Conservation (phyloP, 2,888 invertebrate species). For the Sphaerophoria rueppellii region DNA sequence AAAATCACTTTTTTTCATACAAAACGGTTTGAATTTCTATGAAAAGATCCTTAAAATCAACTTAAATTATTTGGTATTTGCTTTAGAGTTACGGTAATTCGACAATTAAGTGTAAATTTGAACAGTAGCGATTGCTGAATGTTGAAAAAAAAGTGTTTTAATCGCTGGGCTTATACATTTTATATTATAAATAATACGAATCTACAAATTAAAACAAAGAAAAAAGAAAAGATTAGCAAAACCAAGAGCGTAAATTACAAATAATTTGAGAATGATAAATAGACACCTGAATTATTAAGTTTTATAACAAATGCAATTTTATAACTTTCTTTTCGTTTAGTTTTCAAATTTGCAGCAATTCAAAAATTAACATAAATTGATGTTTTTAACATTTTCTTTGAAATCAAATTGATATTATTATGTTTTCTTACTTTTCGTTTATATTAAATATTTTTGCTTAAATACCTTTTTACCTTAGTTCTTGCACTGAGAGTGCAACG, state of each 20-base stretch:
- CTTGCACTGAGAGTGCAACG: conserved; percentile 51
- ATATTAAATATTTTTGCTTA: conserved; percentile 16
- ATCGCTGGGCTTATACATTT: conserved; percentile 52
- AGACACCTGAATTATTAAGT: conserved; percentile 68
- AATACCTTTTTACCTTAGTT: conserved; percentile 66
- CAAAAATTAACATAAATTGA: conserved; percentile 15
- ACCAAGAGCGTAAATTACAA: conserved; percentile 26
- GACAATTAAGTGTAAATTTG: conserved; percentile 6
- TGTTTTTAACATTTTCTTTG: conserved; percentile 14
- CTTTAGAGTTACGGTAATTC: not conserved
- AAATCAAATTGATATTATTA: not conserved
- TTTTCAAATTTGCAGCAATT: conserved; percentile 38
- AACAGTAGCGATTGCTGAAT: conserved; percentile 13
- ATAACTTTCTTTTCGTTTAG: conserved; percentile 2
- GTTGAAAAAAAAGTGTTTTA: not conserved
- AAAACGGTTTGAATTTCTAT: conserved; percentile 33
- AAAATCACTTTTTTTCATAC: conserved; percentile 49
- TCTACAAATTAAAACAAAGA: conserved; percentile 25
- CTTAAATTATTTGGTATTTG: conserved; percentile 41
- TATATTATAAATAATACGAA: conserved; percentile 41
- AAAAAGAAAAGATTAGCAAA: conserved; percentile 24
- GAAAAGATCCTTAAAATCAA: conserved; percentile 62
- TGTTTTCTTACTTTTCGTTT: conserved; percentile 10
- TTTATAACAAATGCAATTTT: conserved; percentile 68
- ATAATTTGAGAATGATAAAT: conserved; percentile 57